Percentiles rank a stretch among this genome's conserved stretches.
phyloP scores from a whole-genome alignment of 92 coral and sea anemone genomes.

The Metridium senile region DNA sequence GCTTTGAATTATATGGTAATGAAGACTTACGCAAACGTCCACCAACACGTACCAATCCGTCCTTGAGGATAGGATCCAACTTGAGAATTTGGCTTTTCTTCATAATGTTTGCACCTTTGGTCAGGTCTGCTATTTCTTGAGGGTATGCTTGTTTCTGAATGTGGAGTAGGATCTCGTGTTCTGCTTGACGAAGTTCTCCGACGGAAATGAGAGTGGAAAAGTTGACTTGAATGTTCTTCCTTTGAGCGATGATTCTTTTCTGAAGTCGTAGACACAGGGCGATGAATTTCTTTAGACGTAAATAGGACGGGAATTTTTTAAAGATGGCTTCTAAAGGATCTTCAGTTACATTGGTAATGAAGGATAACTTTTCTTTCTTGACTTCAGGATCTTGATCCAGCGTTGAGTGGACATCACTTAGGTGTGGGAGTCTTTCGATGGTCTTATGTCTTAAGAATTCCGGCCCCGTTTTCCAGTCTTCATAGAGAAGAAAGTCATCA shows the following conservation, averaged over 20 bases:
- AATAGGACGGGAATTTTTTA: constrained; percentile 35
- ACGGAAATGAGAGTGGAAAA: neutral
- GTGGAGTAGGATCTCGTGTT: constrained; percentile 12
- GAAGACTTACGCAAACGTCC: constrained; percentile 48
- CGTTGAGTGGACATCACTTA: neutral
- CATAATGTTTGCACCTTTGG: constrained; percentile 1
- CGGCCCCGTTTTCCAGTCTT: constrained; percentile 44
- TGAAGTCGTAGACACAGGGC: constrained; percentile 17
- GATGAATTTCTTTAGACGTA: constrained; percentile 30
- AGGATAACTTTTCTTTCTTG: constrained; percentile 15
- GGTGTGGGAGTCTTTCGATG: constrained; percentile 8
- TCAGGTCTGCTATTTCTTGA: neutral
- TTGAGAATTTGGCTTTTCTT: constrained; percentile 7
- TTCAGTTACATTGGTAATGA: constrained; percentile 1
- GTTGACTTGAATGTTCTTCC: constrained; percentile 3
- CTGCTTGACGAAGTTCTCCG: constrained; percentile 12
- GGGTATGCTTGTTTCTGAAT: constrained; percentile 19
- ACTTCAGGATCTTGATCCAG: constrained; percentile 45
- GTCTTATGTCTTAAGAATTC: constrained; percentile 22
- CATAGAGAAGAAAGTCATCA: constrained; percentile 26
- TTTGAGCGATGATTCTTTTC: neutral
- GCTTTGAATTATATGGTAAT: constrained; percentile 27
- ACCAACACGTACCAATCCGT: constrained; percentile 40
- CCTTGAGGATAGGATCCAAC: constrained; percentile 22
- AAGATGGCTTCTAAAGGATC: constrained; percentile 6